Evolutionary conservation across 1,140 invertebrate species (phyloP), one percentile per base, ranked within the genome.

Genomic region (Procambarus clarkii): DNA sequence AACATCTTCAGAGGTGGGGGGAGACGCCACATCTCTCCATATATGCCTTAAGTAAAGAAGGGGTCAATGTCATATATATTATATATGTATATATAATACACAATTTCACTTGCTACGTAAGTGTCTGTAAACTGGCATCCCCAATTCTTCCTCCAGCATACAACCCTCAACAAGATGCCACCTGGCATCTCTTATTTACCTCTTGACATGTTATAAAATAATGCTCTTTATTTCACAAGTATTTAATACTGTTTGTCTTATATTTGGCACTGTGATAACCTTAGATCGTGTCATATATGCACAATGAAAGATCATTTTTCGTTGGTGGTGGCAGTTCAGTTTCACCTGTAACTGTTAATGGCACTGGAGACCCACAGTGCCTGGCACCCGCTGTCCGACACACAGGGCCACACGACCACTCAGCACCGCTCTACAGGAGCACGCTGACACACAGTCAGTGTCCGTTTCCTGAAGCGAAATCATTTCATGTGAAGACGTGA

Each of bases 221-320:
- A 46, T 8, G 34, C 48, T 58, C n/a, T 58, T 81, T 24, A 18
- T 81, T 50, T 81, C 79, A 74, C n/a, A 34, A 24, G 11, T 74
- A 34, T 24, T 18, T 86, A 86, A 86, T 86, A 86, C 85, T 86
- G 85, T 86, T 86, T 44, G 50, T 78, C 71, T 86, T 64, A 77
- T 71, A 45, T 86, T 86, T 86, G 85, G 85, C 74, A 86, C 74
- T 78, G 45, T 46, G 58, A 78, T 48, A 48, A 46, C 60, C 50
- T 21, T 46, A 58, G 7, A 74, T 74, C 69, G 69, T 21, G 21
- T 21, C 5, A 74, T 34, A n/a, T 34, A 74, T 34, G 69, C 24
- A 34, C 81, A 45, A n/a, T 45, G 11, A 21, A 46, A 34, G 24
- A 44, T 45, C 44, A 82, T 69, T 83, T 83, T 82, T 83, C 81